Percentiles rank a stretch among this genome's conserved stretches.
Evolutionary conservation across 2,888 invertebrate genomes (phyloP).

Genomic region (Diogma glabrata): DNA sequence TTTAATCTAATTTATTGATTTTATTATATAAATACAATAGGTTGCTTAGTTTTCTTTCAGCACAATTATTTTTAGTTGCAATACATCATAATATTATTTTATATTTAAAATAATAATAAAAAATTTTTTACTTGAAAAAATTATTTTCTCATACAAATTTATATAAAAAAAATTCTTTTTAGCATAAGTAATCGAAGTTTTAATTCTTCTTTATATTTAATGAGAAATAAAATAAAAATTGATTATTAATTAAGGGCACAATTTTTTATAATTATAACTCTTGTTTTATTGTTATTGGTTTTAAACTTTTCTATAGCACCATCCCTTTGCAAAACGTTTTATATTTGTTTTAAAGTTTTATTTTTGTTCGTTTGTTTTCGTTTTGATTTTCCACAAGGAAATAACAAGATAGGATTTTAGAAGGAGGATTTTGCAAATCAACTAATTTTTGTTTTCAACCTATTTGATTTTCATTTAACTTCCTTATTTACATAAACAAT

Average conservation of each 20-base stretch:
- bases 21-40: conserved; percentile 20
- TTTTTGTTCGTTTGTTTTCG: conserved; percentile 5
- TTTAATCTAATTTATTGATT: conserved; percentile 5
- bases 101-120: conserved; percentile 17
- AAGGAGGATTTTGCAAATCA: not conserved
- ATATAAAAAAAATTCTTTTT: conserved; percentile 28
- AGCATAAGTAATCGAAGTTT: conserved; percentile 2
- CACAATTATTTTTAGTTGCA: conserved; percentile 62
- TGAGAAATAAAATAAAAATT: conserved; percentile 36
- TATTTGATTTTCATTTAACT: conserved; percentile 22
- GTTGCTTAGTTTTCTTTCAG: conserved; percentile 57
- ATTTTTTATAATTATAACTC: not conserved
- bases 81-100: too few relatives aligned
- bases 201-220: too few relatives aligned
- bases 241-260: conserved; percentile 12
- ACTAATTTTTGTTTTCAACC: conserved; percentile 10
- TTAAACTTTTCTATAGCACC: conserved; percentile 37
- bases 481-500: conserved; percentile 11
- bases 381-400: conserved; percentile 22
- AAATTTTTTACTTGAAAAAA: too few relatives aligned
- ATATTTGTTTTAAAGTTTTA: conserved; percentile 1
- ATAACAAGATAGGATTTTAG: not conserved
- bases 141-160: conserved; percentile 24
- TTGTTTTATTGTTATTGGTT: not conserved
- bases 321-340: conserved; percentile 27